A percentile compares a stretch with the other conserved stretches of the same genome.
phyloP scores from a whole-genome alignment of 2,797 vertebrate genomes.

The Tauraco hartlaubi region DNA sequence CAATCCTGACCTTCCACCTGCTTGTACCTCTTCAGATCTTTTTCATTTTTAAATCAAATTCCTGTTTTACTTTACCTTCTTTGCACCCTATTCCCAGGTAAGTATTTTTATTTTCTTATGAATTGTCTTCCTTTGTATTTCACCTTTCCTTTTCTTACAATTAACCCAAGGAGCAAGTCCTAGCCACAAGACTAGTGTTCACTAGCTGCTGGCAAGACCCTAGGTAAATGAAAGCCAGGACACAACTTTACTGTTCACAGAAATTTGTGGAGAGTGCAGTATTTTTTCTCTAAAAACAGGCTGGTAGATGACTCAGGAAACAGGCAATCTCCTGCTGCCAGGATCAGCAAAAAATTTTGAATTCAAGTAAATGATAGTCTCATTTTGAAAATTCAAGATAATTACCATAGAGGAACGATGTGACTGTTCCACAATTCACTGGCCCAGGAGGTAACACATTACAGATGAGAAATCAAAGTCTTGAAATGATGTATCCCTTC shows the following conservation, averaged over 20 bases:
- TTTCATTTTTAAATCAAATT: background rate
- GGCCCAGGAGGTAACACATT: background rate
- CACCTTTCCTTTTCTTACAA: background rate
- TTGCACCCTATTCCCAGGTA: background rate
- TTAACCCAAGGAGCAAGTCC: background rate
- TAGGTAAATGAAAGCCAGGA: background rate
- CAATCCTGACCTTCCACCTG: background rate
- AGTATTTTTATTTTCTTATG: background rate
- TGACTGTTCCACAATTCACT: background rate
- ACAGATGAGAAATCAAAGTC: background rate
- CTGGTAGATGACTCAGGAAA: background rate
- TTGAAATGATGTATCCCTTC: background rate
- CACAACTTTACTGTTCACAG: background rate
- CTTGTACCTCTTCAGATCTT: background rate
- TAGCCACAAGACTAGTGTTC: background rate
- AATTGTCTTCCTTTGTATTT: background rate
- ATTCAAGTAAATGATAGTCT: background rate
- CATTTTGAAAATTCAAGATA: background rate
- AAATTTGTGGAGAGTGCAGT: background rate
- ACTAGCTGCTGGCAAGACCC: background rate
- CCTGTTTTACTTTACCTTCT: background rate
- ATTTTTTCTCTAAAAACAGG: background rate
- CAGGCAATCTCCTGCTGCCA: background rate
- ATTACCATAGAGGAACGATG: rapidly evolving
- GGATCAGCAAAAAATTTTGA: background rate